phyloP scores from a whole-genome alignment of 2,797 vertebrate genomes.

The Rhynchotus rufescens region DNA sequence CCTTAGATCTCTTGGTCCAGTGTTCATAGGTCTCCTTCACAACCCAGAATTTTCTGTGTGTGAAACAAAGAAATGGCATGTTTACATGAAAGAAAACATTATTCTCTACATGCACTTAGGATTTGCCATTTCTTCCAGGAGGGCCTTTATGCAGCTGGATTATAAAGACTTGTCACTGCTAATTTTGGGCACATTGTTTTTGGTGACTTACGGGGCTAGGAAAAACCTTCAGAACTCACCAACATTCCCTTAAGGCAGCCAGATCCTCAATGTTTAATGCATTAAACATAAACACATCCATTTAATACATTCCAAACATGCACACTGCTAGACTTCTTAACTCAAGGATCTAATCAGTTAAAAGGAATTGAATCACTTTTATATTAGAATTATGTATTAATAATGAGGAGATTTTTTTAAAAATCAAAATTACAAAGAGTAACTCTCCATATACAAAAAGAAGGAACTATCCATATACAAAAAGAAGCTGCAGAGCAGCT shows the following conservation, averaged over 20 bases:
- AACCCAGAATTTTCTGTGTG: not conserved
- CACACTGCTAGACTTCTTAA: constrained; percentile 12
- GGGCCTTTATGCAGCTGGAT: not conserved
- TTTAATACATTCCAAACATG: constrained; percentile 45
- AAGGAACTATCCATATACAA: not conserved
- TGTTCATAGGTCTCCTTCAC: not conserved
- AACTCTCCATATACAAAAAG: not conserved
- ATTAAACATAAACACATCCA: constrained; percentile 12
- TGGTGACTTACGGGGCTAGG: constrained; percentile 2
- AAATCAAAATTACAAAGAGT: constrained; percentile 2
- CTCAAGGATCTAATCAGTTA: constrained; percentile 35
- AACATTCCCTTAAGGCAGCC: not conserved
- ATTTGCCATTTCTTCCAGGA: not conserved
- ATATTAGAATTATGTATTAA: not conserved
- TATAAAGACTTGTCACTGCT: constrained; percentile 17
- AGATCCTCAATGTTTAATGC: constrained; percentile 13
- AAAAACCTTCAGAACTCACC: not conserved
- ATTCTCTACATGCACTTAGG: not conserved
- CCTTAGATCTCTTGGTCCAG: not conserved
- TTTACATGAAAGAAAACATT: not conserved
- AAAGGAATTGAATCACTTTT: constrained; percentile 45
- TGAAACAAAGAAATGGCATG: not conserved
- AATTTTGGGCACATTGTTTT: constrained; percentile 36
- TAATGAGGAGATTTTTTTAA: constrained; percentile 37
- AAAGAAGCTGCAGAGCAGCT: not conserved